Percentiles rank a stretch among this genome's conserved stretches.
Evolutionary conservation across 1,140 invertebrate species (phyloP).

Genomic region (Pogonomyrmex californicus): DNA sequence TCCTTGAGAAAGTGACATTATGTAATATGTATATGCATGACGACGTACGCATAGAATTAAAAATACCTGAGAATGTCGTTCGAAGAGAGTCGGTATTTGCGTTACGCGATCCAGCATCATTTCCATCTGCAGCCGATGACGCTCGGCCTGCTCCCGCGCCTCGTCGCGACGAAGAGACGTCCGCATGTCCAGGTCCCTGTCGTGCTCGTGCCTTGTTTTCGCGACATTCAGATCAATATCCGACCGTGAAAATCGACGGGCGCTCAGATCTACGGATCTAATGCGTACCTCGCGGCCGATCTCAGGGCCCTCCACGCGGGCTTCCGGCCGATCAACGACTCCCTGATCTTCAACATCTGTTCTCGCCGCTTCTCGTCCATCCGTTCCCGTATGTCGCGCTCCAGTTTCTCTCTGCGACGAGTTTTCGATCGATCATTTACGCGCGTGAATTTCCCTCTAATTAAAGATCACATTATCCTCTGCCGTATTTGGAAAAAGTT

Average conservation of each 20-base stretch:
- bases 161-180: conserved; percentile 89
- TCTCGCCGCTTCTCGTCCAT: conserved; percentile 88
- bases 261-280: neutral
- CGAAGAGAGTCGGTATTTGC: conserved; percentile 90
- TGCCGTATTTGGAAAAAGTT: neutral
- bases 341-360: conserved; percentile 87
- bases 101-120: conserved; percentile 90
- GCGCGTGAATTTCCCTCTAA: neutral
- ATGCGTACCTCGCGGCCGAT: conserved; percentile 84
- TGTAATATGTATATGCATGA: neutral
- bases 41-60: neutral
- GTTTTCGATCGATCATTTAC: conserved; percentile 43
- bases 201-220: conserved; percentile 88
- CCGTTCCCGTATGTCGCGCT: conserved; percentile 88
- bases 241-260: neutral
- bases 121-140: conserved; percentile 91
- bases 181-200: conserved; percentile 89
- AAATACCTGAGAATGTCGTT: conserved; percentile 90
- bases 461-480: neutral
- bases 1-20: neutral
- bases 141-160: conserved; percentile 89
- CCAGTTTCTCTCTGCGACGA: conserved; percentile 88
- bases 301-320: conserved; percentile 91
- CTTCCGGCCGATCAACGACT: conserved; percentile 88
- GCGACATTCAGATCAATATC: conserved; percentile 25